Conservation (phyloP, 2,888 invertebrate genomes). For the Agapostemon virescens region DNA sequence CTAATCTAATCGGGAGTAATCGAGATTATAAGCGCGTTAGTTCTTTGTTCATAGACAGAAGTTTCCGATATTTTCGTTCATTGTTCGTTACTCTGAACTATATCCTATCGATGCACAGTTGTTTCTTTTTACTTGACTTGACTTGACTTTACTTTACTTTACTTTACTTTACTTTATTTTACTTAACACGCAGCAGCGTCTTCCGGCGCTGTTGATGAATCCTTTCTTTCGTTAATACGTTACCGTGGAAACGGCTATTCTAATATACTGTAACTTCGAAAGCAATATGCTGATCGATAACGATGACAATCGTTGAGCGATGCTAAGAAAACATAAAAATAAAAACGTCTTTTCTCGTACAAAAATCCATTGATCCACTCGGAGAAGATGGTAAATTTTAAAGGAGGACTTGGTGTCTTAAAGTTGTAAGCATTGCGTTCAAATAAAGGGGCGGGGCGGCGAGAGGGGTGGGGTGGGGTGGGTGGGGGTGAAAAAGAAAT, state of each 20-base stretch:
- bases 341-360: constrained; percentile 68
- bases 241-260: constrained; percentile 63
- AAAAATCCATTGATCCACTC: constrained; percentile 67
- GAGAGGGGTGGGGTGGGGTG: too few relatives aligned
- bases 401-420: constrained; percentile 72
- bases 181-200: constrained; percentile 55
- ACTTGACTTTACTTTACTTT: background rate
- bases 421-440: constrained; percentile 76
- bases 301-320: constrained; percentile 55
- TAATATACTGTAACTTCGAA: constrained; percentile 50
- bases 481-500: constrained; percentile 48
- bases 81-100: constrained; percentile 18
- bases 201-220: constrained; percentile 56
- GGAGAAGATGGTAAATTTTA: constrained; percentile 61
- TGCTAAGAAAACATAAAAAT: constrained; percentile 47
- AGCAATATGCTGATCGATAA: constrained; percentile 49
- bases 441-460: constrained; percentile 41
- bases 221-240: constrained; percentile 40
- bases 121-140: constrained; percentile 24
- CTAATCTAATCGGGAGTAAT: constrained; percentile 48
- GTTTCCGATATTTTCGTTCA: constrained; percentile 43
- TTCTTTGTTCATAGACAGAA: constrained; percentile 47
- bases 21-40: constrained; percentile 25
- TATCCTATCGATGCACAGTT: constrained; percentile 27
- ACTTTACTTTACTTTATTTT: constrained; percentile 13